These are phyloP conservation scores for Xenus cinereus DNA, from an alignment of 2,113 vertebrate genomes.

Conservation along the genomic window DNA sequence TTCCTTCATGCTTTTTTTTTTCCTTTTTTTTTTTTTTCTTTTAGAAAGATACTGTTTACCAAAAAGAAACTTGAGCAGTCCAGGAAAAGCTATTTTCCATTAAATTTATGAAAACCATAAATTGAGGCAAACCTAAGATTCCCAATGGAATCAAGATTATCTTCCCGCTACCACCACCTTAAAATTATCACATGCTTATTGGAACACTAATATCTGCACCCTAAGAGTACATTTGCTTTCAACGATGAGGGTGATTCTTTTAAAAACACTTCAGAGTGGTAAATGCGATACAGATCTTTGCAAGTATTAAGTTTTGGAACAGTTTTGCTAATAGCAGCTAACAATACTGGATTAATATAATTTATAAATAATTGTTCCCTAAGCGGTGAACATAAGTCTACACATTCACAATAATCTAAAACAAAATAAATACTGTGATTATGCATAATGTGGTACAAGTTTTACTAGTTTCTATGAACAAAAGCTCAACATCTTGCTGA, in stretches of 20 bases:
- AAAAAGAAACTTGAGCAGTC: slow-evolving; percentile 82
- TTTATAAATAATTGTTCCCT: slow-evolving; percentile 83
- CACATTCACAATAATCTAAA: slow-evolving; percentile 76
- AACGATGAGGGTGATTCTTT: slow-evolving; percentile 76
- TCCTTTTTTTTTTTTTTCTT: slow-evolving; percentile 2
- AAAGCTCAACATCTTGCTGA: slow-evolving; percentile 65
- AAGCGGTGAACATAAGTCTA: slow-evolving; percentile 75
- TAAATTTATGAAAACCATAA: slow-evolving; percentile 85
- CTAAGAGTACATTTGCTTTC: slow-evolving; percentile 76
- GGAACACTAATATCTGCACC: slow-evolving; percentile 76
- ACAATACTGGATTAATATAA: slow-evolving; percentile 78
- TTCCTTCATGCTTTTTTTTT: slow-evolving; percentile 78
- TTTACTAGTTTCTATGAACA: slow-evolving; percentile 70
- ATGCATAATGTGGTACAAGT: slow-evolving; percentile 71
- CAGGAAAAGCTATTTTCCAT: slow-evolving; percentile 83
- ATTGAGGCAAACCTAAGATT: slow-evolving; percentile 83
- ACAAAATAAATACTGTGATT: slow-evolving; percentile 80
- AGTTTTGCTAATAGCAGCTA: slow-evolving; percentile 77
- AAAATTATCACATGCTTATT: slow-evolving; percentile 81
- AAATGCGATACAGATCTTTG: slow-evolving; percentile 75
- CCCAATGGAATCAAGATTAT: slow-evolving; percentile 86
- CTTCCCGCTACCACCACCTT: slow-evolving; percentile 84
- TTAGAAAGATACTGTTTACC: slow-evolving; percentile 84
- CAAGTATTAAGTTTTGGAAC: slow-evolving; percentile 73
- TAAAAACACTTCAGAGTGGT: slow-evolving; percentile 74